Base-by-base conservation (phyloP, 2,113 vertebrate species). In the Trinectes maculatus region DNA sequence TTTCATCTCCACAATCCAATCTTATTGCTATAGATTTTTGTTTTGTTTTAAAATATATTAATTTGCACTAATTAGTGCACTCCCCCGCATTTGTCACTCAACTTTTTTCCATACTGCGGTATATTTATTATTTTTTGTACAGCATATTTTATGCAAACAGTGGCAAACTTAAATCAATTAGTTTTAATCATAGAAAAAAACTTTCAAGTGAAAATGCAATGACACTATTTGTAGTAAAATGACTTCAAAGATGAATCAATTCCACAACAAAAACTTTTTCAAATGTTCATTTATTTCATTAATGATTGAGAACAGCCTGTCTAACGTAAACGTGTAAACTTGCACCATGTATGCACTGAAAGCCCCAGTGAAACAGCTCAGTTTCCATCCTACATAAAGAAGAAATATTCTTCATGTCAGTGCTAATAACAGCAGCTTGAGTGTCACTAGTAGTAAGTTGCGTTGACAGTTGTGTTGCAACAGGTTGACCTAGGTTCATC, bases 401-500 rank as follows among this genome's bases (percentile, higher is more conserved):
- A 43, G 26, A 22, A 6, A 25, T 5, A 31, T 11, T 48, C 31
- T 37, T 63, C 22, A 21, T 1, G 19, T 56, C 22, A 62, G 48
- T 9, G 19, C 16, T 43, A 21, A 37, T 39, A 53, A 55, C n/a
- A 40, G 18, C 21, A 8, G 21, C 37, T 46, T 51, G n/a, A 19
- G 37, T 26, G 16, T 28, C 34, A 66, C 25, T 65, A n/a, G n/a
- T n/a, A n/a, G n/a, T 44, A 11, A 31, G 31, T n/a, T 49, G 24
- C 47, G 12, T 39, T 13, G 3, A 44, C 29, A 42, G 34, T 48
- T 29, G 0, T 16, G 21, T n/a, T 65, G 28, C 36, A 33, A 44
- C 13, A n/a, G 29, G 29, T 11, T 64, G 37, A 60, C 54, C 58
- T 73, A 36, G 25, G 31, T 56, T 64, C 16, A 56, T 66, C 15